Evolutionary conservation across 2,797 vertebrate species (phyloP), one percentile per base, ranked within the genome.

Genomic region (Pipistrellus pipistrellus): DNA sequence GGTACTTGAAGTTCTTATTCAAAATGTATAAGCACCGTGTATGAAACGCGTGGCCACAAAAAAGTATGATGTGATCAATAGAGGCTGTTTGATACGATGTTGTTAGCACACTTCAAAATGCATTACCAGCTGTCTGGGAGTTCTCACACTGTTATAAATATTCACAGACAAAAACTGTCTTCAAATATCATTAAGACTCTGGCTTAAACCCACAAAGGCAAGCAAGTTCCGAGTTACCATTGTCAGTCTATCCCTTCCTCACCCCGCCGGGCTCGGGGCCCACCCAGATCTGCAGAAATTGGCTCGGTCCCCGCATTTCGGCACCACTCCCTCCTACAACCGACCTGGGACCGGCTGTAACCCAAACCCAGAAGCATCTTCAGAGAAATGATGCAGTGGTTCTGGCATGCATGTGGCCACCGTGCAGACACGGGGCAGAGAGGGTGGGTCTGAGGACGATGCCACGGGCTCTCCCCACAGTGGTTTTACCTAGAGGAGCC

Each of bases 1-100:
- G 99, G 99, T 99, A 98, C 97, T 98, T 98, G 97, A 97, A 97
- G 97, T 98, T 98, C 97, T 98, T 98, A 97, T 98, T 98, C 96
- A 97, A 98, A 97, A 98, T 98, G 97, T 98, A 97, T 98, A 98
- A 98, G 97, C 97, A 96, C 96, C 66, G 53, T 20, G 92, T 98
- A 98, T 98, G 97, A 97, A 98, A 98, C 97, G 97, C 97, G 90
- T 97, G 95, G 97, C 97, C 98, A 96, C 96, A 97, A 88, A 98
- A 96, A 98, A 98, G 98, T 98, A 97, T 96, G 98, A 98, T 97
- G 98, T 97, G 98, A 98, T 98, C 98, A 98, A 98, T 98, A 98
- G 98, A 98, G 97, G 96, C 98, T 98, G 98, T 98, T 98, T 98
- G 98, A 98, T 98, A 98, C 97, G 88, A 96, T 98, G 98, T 98